Evolutionary conservation across 1,140 invertebrate genomes (phyloP).

Genomic region (Andrena cerasifolii): DNA sequence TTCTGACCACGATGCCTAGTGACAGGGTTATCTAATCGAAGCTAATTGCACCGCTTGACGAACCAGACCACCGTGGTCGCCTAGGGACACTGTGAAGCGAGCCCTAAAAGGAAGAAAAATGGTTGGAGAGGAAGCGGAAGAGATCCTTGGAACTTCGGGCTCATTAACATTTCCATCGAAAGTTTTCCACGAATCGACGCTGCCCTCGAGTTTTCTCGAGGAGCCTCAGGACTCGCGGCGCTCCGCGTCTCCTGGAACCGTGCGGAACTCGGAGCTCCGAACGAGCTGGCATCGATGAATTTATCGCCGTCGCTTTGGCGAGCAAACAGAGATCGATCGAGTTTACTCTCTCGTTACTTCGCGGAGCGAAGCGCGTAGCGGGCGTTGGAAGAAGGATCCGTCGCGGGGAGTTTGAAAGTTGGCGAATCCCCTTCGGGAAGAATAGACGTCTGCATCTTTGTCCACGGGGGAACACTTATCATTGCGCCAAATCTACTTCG

Average conservation of each 20-base stretch:
- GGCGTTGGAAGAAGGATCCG: background rate
- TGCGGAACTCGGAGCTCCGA: no score
- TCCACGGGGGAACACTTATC: background rate
- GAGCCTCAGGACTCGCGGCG: no score
- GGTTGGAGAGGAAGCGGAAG: background rate
- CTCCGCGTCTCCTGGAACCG: no score
- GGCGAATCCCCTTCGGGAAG: background rate
- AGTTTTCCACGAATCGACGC: conserved; percentile 43
- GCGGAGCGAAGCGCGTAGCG: no score
- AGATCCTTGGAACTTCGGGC: conserved; percentile 24
- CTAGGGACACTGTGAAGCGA: background rate
- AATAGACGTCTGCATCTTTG: conserved; percentile 6
- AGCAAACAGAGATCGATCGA: background rate
- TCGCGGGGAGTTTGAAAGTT: conserved; percentile 10
- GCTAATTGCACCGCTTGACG: no score
- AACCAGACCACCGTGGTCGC: no score
- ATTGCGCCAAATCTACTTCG: background rate
- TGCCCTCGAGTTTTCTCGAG: no score
- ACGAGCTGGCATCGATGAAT: background rate
- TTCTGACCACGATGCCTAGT: no score
- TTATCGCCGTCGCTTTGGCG: background rate
- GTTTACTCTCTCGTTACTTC: background rate
- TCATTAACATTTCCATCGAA: conserved; percentile 62
- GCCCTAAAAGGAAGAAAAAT: background rate
- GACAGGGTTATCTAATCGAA: no score